Conservation (phyloP, 1,140 invertebrate genomes). For the Saccostrea glomerata region DNA sequence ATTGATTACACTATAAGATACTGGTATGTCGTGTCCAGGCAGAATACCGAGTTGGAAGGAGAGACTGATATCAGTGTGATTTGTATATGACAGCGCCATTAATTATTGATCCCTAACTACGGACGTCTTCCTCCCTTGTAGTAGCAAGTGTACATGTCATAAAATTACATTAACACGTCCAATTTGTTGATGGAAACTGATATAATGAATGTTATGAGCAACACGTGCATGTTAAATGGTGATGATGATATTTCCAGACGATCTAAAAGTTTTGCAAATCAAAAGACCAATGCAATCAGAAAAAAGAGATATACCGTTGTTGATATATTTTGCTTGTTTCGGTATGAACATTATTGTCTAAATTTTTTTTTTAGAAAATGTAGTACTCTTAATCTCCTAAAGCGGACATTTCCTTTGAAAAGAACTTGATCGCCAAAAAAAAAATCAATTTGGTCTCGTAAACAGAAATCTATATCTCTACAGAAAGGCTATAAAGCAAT, state of each 20-base stretch:
- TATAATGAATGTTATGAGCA: background rate
- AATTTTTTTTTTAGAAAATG: no score
- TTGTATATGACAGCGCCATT: no score
- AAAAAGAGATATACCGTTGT: background rate
- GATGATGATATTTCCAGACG: background rate
- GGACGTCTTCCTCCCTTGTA: background rate
- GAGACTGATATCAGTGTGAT: no score
- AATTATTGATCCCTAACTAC: background rate
- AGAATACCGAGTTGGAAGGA: no score
- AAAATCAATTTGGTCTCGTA: background rate
- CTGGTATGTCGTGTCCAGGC: no score
- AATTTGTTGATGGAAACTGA: background rate
- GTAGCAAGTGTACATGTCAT: background rate
- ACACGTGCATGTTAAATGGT: background rate
- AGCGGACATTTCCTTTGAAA: no score
- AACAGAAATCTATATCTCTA: background rate
- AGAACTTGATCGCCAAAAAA: background rate
- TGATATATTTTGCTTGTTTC: background rate
- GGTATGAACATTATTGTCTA: no score
- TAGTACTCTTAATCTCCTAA: no score
- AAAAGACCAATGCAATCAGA: background rate
- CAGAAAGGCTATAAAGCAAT: background rate
- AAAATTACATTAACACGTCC: background rate
- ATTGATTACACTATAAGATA: no score
- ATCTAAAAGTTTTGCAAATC: background rate